These are phyloP conservation scores for Ditylenchus dipsaci DNA, from an alignment of 1,140 invertebrate genomes.

Conservation along the genomic window DNA sequence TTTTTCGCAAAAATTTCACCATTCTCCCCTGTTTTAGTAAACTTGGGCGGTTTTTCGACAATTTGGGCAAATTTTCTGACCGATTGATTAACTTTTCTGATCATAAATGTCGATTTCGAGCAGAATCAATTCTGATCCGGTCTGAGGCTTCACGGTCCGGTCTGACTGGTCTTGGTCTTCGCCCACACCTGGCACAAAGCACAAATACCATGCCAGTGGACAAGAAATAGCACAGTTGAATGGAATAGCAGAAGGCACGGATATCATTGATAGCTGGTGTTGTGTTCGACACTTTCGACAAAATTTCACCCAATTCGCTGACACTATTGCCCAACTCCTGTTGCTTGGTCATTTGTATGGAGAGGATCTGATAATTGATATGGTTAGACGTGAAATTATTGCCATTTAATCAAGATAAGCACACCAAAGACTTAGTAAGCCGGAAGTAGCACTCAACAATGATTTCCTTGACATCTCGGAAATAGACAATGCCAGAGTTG, in stretches of 20 bases:
- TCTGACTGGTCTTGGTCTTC: too few relatives aligned
- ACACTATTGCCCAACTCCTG: constrained; percentile 39
- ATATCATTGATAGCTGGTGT: constrained; percentile 36
- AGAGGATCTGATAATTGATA: constrained; percentile 26
- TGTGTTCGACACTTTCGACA: constrained; percentile 24
- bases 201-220: constrained; percentile 36
- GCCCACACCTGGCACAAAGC: too few relatives aligned
- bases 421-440: constrained; percentile 39
- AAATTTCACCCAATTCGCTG: constrained; percentile 35
- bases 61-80: too few relatives aligned
- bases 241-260: constrained; percentile 44
- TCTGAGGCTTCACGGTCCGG: too few relatives aligned
- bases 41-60: too few relatives aligned
- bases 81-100: too few relatives aligned
- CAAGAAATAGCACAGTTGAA: constrained; percentile 44
- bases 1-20: too few relatives aligned
- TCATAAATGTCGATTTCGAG: constrained; percentile 20
- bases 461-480: constrained; percentile 22
- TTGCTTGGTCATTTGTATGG: constrained; percentile 41
- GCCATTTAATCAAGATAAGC: background rate
- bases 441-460: constrained; percentile 41
- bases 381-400: background rate
- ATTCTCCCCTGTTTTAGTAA: too few relatives aligned
- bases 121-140: too few relatives aligned
- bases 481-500: constrained; percentile 34